phyloP scores from a whole-genome alignment of 2,888 invertebrate species.

The Synanthedon tipuliformis region DNA sequence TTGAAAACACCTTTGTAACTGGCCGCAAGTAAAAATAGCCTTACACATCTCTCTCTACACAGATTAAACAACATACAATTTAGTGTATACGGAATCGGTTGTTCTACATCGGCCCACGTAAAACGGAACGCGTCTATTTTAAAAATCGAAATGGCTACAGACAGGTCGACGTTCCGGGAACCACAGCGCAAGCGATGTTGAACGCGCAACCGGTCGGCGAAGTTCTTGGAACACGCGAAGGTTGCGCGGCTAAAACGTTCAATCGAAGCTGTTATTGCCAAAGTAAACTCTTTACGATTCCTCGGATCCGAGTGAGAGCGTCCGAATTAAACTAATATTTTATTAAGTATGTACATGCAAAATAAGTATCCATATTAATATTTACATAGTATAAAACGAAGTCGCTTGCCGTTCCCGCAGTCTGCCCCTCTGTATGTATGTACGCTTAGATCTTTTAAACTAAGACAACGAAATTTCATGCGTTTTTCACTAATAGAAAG shows the following conservation, averaged over 20 bases:
- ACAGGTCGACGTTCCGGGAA: conserved; percentile 46
- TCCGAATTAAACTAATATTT: neutral
- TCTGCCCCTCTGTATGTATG: too few relatives aligned
- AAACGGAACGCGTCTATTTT: conserved; percentile 59
- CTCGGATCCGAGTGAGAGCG: neutral
- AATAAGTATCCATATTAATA: too few relatives aligned
- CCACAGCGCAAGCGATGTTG: conserved; percentile 19
- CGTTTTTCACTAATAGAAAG: too few relatives aligned
- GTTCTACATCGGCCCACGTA: conserved; percentile 26
- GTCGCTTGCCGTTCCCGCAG: too few relatives aligned
- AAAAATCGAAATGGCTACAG: conserved; percentile 50
- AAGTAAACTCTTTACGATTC: neutral
- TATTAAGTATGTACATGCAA: too few relatives aligned
- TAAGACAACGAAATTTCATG: too few relatives aligned
- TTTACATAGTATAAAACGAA: too few relatives aligned
- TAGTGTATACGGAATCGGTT: conserved; percentile 40
- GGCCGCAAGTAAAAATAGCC: conserved; percentile 42
- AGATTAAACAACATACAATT: conserved; percentile 51
- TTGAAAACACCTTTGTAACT: conserved; percentile 52
- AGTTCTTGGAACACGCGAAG: conserved; percentile 54
- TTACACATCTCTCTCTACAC: conserved; percentile 25
- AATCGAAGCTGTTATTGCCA: conserved; percentile 44
- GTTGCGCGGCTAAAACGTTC: conserved; percentile 46
- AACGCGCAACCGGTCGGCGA: conserved; percentile 37
- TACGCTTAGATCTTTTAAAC: too few relatives aligned